These are phyloP conservation scores for Liasis olivaceus DNA, from an alignment of 2,797 vertebrate genomes.

Conservation along the genomic window DNA sequence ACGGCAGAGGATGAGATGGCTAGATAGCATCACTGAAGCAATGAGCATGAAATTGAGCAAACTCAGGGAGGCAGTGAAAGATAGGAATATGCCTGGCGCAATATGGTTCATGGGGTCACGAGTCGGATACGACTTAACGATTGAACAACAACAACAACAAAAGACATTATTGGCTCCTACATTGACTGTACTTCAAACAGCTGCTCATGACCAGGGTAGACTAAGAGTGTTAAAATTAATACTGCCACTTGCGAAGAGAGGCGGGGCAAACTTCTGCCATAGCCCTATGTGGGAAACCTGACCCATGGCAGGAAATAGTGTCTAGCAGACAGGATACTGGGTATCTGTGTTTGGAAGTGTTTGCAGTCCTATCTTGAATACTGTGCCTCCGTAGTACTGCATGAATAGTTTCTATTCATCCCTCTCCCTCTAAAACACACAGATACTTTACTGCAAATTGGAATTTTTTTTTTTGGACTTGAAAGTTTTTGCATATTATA, in stretches of 20 bases:
- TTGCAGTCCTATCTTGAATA: not conserved
- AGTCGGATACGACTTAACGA: no score
- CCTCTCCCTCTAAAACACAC: not conserved
- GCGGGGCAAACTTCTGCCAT: conserved; percentile 33
- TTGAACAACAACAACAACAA: no score
- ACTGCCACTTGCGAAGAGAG: conserved; percentile 29
- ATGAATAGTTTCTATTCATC: not conserved
- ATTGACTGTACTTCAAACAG: conserved; percentile 56
- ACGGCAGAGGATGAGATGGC: no score
- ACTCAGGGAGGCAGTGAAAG: no score
- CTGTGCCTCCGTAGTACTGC: not conserved
- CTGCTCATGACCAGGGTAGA: conserved; percentile 50
- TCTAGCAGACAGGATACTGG: not conserved
- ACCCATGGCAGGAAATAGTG: not conserved
- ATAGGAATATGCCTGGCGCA: no score
- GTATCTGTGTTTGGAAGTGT: not conserved
- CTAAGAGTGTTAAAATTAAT: not conserved
- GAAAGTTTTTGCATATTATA: not conserved
- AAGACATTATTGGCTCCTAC: not conserved
- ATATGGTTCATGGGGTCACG: no score
- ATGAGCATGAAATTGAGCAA: no score
- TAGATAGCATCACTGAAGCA: no score
- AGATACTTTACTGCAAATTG: not conserved
- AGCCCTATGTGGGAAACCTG: not conserved
- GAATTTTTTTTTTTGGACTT: not conserved